Percentiles rank a stretch among this genome's conserved stretches.
Evolutionary conservation across 2,113 vertebrate genomes (phyloP).

Genomic region (Hucho hucho): DNA sequence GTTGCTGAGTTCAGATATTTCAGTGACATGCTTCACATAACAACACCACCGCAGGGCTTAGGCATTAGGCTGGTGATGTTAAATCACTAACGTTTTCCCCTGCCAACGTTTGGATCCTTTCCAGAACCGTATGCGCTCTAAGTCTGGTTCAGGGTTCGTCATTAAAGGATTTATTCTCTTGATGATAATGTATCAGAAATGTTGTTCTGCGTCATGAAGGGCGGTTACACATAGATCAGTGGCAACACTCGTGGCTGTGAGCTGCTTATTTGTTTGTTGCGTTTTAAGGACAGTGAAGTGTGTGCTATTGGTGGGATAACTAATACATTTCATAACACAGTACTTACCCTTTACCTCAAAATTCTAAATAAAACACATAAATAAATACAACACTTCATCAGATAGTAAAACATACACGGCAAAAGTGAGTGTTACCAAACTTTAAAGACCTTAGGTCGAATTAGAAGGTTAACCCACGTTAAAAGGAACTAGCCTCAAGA

Average conservation of each 20-base stretch:
- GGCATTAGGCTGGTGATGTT: neutral
- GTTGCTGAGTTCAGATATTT: neutral
- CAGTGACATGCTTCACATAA: neutral
- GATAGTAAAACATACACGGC: neutral
- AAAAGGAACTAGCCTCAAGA: neutral
- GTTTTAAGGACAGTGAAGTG: no score
- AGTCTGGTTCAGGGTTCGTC: slow-evolving; percentile 1
- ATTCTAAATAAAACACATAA: no score
- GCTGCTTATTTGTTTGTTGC: no score
- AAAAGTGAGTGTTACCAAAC: neutral
- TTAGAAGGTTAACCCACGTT: neutral
- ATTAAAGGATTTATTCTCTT: slow-evolving; percentile 4
- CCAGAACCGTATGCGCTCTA: neutral
- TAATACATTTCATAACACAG: no score
- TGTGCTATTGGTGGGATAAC: no score
- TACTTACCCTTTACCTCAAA: no score
- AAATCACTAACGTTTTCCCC: neutral
- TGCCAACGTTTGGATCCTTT: no score
- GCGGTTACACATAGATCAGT: no score
- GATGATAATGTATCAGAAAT: slow-evolving; percentile 1
- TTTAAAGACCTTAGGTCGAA: neutral
- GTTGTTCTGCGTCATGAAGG: neutral
- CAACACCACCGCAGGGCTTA: neutral
- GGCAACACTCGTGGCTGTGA: no score
- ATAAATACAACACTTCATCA: no score